Base-by-base conservation (phyloP, 2,113 vertebrate genomes). In the Epinephelus cyanopodus region DNA sequence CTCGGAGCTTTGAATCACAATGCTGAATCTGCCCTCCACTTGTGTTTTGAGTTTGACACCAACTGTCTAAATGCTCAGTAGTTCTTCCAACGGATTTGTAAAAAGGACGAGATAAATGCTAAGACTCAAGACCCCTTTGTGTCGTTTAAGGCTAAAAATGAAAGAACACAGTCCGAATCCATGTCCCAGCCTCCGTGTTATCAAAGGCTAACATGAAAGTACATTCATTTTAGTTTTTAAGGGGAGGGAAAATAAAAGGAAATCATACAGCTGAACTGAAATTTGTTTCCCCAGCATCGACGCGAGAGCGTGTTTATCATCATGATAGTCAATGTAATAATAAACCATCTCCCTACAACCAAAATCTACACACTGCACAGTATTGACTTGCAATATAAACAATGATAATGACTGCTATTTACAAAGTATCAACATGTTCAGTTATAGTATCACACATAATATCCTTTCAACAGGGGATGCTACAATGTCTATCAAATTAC, bases 61-160 rank as follows among this genome's bases (percentile, higher is more conserved):
- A 50, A 72, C 72, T 23, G 86, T 87, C 77, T 86, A 54, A 84
- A 87, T 87, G 79, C 85, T 92, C 89, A 89, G 87, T 75, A 81
- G 76, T 78, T 85, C 75, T 84, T 81, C 77, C 27, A 65, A 66
- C 56, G 73, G 68, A 71, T 67, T 67, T 63, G 23, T 79, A 56
- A 75, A 81, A 83, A 62, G 56, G 50, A 87, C 45, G 67, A 76
- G 73, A 77, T 85, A 66, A 87, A 91, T 63, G 37, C 58, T 64
- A 86, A 81, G 83, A 89, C 81, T 86, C 58, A 92, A 92, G 89
- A 93, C 84, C 87, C 63, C 76, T 84, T 89, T 86, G 84, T 87
- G 84, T 91, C 79, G 79, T 88, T 94, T 94, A 95, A 95, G 95
- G 95, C 94, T 93, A 86, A 92, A 93, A 90, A 86, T 76, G 56